phyloP scores from a whole-genome alignment of 2,888 invertebrate genomes.

The Branchipolynoe longqiensis region DNA sequence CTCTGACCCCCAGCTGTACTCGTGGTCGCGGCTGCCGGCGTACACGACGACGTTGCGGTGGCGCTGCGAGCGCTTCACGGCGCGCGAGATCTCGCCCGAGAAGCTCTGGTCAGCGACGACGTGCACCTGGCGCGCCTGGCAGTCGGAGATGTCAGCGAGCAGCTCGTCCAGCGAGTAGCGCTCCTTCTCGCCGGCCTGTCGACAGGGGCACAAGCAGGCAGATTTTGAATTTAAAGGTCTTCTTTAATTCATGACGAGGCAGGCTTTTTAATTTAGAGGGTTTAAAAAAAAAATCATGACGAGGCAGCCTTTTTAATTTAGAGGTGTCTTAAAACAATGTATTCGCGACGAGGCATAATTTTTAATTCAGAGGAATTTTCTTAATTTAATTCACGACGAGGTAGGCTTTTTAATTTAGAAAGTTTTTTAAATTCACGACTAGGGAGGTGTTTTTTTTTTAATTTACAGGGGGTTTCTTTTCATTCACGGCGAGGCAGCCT shows the following conservation, averaged over 20 bases:
- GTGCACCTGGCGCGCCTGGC: conserved; percentile 82
- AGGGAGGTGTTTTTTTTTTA: no score
- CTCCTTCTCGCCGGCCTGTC: conserved; percentile 82
- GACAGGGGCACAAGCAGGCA: no score
- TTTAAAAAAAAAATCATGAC: not conserved
- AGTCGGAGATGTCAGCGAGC: conserved; percentile 82
- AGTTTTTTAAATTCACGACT: no score
- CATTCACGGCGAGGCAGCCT: no score
- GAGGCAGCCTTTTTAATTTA: no score
- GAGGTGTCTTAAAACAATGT: no score
- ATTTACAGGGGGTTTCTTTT: no score
- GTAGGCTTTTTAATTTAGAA: no score
- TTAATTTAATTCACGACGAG: no score
- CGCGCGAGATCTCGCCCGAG: conserved; percentile 80
- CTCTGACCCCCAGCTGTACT: conserved; percentile 80
- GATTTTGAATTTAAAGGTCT: no score
- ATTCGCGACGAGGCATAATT: no score
- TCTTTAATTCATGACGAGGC: not conserved
- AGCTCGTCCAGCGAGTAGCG: conserved; percentile 83
- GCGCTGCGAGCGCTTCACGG: conserved; percentile 75
- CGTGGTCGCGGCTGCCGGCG: conserved; percentile 79
- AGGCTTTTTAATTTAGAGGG: not conserved
- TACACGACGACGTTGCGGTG: conserved; percentile 81
- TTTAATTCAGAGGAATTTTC: no score
- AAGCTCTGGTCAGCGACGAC: conserved; percentile 83